Base-by-base conservation (phyloP, 2,797 vertebrate genomes). In the Lagorchestes hirsutus region DNA sequence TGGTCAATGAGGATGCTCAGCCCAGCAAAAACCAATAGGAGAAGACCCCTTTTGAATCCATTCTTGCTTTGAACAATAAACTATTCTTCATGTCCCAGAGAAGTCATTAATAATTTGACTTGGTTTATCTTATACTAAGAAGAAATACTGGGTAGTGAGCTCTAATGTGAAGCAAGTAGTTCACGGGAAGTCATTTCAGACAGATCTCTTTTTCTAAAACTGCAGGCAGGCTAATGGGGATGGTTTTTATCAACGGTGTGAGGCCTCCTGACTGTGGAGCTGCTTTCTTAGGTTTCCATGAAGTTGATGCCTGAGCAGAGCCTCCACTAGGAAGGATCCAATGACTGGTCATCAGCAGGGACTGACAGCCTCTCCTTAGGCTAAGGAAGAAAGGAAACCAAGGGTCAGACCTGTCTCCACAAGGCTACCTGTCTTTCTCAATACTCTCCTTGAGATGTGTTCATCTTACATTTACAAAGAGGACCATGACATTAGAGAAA, bases 221-320 rank as follows among this genome's bases (percentile, higher is more conserved):
- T 91, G n/a, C 10, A 58, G 40, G 13, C 5, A 40, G 27, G 27
- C n/a, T 62, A 31, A 29, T 92, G 52, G 14, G 14, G 92, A n/a
- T 14, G 22, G 56, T 27, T 74, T 93, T 67, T 50, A 56, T 58
- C 62, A 2, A 92, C 5, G 29, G 40, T 97, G 97, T 97, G 98
- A 98, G 98, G 97, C 97, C 98, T 98, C 98, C 98, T 98, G 98
- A 98, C 98, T 98, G 98, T 98, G 98, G 97, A 98, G 98, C 98
- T 98, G 97, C 92, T 97, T 98, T 98, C 98, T 98, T 98, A 97
- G 98, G 98, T 98, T 97, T 97, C 98, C 98, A 97, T 98, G 97
- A 98, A 97, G 97, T 96, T 95, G 97, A 96, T 98, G 96, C 96
- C 98, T 96, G 96, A 98, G 98, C 97, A 97, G 97, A 97, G 97